Base-by-base conservation (phyloP, 2,113 vertebrate species). In the Sinocyclocheilus rhinocerous region DNA sequence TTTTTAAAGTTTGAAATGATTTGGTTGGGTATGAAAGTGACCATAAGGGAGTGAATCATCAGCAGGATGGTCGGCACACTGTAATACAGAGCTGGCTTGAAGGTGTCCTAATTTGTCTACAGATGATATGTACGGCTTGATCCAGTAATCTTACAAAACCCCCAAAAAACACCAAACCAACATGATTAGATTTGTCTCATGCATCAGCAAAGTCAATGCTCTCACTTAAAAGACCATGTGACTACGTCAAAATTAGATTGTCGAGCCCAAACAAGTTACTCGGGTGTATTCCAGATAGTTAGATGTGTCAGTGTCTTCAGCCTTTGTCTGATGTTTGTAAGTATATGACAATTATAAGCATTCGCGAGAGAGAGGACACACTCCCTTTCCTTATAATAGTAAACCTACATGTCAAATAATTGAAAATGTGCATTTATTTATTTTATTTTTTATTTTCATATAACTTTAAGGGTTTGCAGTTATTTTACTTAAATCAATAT, bases 231-330 rank as follows among this genome's bases (percentile, higher is more conserved):
- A 78, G 50, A 78, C 16, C 45, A 76, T 76, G 24, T 52, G 75
- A 52, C 45, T 50, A 16, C 45, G 4, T 78, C 52, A 36, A 6
- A 73, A 70, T 73, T 57, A 52, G 7, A 24, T 16, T n/a, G 61
- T 22, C 29, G 42, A 81, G 83, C 55, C 57, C 61, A 61, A 63
- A 87, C 87, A 81, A 81, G 86, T 81, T 67, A 26, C 67, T 67
- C 6, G 20, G 78, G 63, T 84, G 63, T 55, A 75, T 79, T 87
- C 67, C 18, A 26, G 36, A 18, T 3, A 45, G 52, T 70, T 87
- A 78, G 76, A 78, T 76, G 36, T 22, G 33, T 42, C 50, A 59
- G 73, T 45, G 9, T 6, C 61, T 36, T 9, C n/a, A 69, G 69
- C 39, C 26, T 33, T 50, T 57, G 55, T 78, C 82, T 78, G 76